Percentiles rank a stretch among this genome's conserved stretches.
phyloP scores from a whole-genome alignment of 2,888 invertebrate genomes.

The Papilio gigon region DNA sequence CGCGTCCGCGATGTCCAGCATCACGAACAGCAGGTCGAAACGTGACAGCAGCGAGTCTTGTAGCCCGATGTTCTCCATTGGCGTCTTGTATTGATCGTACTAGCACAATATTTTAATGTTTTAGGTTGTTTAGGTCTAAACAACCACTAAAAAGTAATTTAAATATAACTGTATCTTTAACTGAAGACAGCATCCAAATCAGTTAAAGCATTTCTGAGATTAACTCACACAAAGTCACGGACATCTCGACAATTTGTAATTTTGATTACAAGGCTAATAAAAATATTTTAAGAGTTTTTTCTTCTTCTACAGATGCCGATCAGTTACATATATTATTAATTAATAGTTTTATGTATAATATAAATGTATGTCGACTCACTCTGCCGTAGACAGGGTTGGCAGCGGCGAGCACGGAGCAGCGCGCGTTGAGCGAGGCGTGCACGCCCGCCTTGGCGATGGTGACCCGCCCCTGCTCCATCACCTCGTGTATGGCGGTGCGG shows the following conservation, averaged over 20 bases:
- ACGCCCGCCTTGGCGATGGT: constrained; percentile 99
- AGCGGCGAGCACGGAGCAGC: constrained; percentile 99
- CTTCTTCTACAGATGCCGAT: too few relatives aligned
- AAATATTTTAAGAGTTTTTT: too few relatives aligned
- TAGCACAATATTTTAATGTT: constrained; percentile 58
- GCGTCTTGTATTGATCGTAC: constrained; percentile 99
- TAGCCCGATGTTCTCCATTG: constrained; percentile 99
- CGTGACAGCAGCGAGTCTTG: constrained; percentile 98
- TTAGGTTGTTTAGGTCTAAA: too few relatives aligned
- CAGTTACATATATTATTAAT: too few relatives aligned
- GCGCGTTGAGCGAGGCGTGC: constrained; percentile 97
- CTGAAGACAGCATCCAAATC: background rate
- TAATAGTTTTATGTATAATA: background rate
- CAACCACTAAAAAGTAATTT: too few relatives aligned
- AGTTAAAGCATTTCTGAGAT: background rate
- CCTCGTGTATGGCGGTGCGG: constrained; percentile 99
- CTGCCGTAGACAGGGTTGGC: constrained; percentile 99
- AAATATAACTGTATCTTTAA: too few relatives aligned
- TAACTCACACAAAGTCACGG: background rate
- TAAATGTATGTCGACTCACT: constrained; percentile 75
- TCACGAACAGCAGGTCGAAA: constrained; percentile 98
- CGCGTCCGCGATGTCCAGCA: constrained; percentile 95
- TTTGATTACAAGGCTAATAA: too few relatives aligned
- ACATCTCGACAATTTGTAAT: background rate
- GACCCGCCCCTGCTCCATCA: constrained; percentile 98